Evolutionary conservation across 2,113 vertebrate species (phyloP).

Genomic region (Epinephelus moara): DNA sequence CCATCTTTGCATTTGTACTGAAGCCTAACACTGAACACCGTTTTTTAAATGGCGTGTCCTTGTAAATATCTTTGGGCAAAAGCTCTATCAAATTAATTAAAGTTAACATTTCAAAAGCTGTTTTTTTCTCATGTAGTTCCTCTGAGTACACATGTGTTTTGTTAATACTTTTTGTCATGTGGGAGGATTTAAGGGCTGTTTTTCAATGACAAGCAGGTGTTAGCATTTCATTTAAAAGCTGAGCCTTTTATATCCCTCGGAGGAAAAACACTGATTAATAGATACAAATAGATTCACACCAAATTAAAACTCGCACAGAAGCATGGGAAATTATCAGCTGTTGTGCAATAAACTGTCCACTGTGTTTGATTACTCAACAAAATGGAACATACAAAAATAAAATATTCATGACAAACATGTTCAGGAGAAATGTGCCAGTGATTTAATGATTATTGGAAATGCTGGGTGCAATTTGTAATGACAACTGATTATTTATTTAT

Average conservation of each 20-base stretch:
- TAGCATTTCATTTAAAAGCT: too few relatives aligned
- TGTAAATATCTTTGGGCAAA: background rate
- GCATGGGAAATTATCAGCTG: too few relatives aligned
- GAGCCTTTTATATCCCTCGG: background rate
- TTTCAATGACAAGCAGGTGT: background rate
- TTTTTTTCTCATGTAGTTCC: background rate
- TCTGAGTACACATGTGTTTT: background rate
- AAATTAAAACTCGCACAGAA: background rate
- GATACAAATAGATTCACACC: background rate
- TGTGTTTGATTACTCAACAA: background rate
- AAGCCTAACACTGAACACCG: background rate
- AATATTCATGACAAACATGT: background rate
- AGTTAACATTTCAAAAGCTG: background rate
- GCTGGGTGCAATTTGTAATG: background rate
- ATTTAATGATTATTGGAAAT: background rate
- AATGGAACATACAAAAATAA: background rate
- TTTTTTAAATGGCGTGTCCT: background rate
- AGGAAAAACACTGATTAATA: background rate
- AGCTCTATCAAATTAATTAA: background rate
- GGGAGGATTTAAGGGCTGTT: background rate
- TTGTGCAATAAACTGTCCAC: background rate
- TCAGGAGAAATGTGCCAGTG: background rate
- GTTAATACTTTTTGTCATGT: background rate
- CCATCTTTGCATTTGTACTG: background rate
- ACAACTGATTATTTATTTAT: background rate